Evolutionary conservation across 2,888 invertebrate genomes (phyloP).

Genomic region (Cheilosia vernalis): DNA sequence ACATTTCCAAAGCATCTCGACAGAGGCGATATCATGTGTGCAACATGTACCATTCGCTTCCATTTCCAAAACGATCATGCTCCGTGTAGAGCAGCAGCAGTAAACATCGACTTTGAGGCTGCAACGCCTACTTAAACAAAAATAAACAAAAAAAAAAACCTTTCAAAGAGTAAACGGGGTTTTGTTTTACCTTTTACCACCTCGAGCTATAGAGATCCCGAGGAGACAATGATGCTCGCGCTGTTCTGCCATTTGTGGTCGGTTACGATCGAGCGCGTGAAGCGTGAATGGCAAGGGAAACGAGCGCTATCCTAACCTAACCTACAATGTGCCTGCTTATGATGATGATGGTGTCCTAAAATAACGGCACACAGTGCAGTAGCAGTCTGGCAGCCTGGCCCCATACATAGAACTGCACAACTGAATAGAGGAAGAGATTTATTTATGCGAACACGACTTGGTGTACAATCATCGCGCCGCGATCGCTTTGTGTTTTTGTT

Average conservation of each 20-base stretch:
- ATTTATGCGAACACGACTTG: slow-evolving; percentile 65
- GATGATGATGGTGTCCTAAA: slow-evolving; percentile 61
- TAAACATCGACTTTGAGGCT: slow-evolving; percentile 33
- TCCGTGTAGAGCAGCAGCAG: slow-evolving; percentile 14
- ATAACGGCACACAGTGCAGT: slow-evolving; percentile 62
- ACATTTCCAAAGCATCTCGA: slow-evolving; percentile 49
- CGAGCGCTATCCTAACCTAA: neutral
- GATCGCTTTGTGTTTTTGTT: slow-evolving; percentile 57
- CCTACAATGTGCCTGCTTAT: slow-evolving; percentile 12
- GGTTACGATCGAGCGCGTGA: slow-evolving; percentile 37
- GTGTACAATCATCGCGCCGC: slow-evolving; percentile 58
- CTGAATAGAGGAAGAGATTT: slow-evolving; percentile 64
- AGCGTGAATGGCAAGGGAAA: slow-evolving; percentile 59
- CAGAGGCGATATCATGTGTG: slow-evolving; percentile 54
- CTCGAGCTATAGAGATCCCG: slow-evolving; percentile 34
- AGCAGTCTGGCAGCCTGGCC: slow-evolving; percentile 35
- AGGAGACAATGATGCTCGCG: slow-evolving; percentile 49
- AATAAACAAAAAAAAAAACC: slow-evolving; percentile 29
- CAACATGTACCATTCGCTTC: slow-evolving; percentile 47
- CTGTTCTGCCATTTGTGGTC: slow-evolving; percentile 53
- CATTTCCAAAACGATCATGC: slow-evolving; percentile 28
- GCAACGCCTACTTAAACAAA: slow-evolving; percentile 57
- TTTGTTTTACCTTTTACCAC: slow-evolving; percentile 54
- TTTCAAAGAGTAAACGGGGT: slow-evolving; percentile 50
- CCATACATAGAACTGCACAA: slow-evolving; percentile 49